Base-by-base conservation (phyloP, 2,113 vertebrate species). In the Brachyhypopomus gauderio region DNA sequence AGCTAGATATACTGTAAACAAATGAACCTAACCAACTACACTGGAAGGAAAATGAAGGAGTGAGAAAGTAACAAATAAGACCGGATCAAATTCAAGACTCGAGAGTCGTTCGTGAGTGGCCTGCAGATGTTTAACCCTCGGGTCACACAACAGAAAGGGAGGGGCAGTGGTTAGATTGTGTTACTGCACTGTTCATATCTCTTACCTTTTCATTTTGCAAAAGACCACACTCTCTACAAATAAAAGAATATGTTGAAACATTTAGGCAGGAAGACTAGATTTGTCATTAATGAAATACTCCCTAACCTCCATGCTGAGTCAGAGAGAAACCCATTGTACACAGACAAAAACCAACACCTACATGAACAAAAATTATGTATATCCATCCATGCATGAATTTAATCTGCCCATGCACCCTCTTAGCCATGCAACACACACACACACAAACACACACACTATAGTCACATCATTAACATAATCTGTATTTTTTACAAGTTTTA, bases 181-280 rank as follows among this genome's bases (percentile, higher is more conserved):
- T 98, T 96, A 96, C 96, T 95, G 96, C 95, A 93, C 96, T 95
- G 96, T 93, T 91, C 86, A 91, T 94, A 95, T 96, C 92, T 97
- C 97, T 99, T 99, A 98, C 98, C 97, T 99, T 98, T 93, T 97
- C 96, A 98, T 98, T 98, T 98, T 99, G 98, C 98, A 98, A 97
- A 96, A 98, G 98, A 99, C 96, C 98, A 97, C 96, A 96, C 95
- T 98, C 95, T 96, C 97, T 99, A 99, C 95, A 98, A 98, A 99
- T 97, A 98, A 98, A 97, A 99, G 95, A 98, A 99, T 99, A 98
- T 95, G 96, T 98, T 98, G 96, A 99, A 96, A 96, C 95, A 96
- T 99, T 99, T 98, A 99, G 97, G 96, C 96, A 99, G 94, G 96
- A 96, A 96, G 96, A 98, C 95, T 95, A 96, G 95, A 96, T 94